phyloP scores from a whole-genome alignment of 2,797 vertebrate genomes.

The Danio albolineatus region DNA sequence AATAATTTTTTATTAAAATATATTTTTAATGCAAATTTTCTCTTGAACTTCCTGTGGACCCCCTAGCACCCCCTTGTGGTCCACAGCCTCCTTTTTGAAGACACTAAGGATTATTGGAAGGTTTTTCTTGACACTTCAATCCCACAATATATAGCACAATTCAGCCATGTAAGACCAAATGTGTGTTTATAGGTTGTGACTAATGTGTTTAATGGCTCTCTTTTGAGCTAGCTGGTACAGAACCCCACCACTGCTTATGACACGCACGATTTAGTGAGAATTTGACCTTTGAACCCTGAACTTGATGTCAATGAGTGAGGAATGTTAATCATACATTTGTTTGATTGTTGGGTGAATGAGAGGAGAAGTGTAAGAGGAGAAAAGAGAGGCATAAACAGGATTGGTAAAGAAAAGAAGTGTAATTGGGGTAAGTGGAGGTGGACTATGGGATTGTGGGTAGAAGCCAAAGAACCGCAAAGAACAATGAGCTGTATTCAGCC shows the following conservation, averaged over 20 bases:
- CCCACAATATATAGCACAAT: background rate
- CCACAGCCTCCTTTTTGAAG: background rate
- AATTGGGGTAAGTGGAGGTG: constrained; percentile 24
- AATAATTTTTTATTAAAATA: background rate
- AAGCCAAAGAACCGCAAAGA: constrained; percentile 29
- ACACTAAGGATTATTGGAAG: background rate
- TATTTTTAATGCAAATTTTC: background rate
- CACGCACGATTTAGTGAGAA: background rate
- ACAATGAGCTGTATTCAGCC: constrained; percentile 52
- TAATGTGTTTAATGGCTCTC: background rate
- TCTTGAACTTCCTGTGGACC: background rate
- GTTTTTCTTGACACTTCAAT: background rate
- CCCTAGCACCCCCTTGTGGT: constrained; percentile 12
- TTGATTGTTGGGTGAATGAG: constrained; percentile 27
- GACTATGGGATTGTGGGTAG: constrained; percentile 30
- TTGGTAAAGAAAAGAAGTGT: constrained; percentile 25
- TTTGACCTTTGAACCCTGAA: constrained; percentile 23
- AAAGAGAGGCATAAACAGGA: background rate
- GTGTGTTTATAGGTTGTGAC: background rate
- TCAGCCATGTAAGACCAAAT: background rate
- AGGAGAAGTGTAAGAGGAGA: background rate
- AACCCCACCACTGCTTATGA: background rate
- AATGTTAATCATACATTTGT: constrained; percentile 33
- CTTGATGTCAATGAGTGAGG: constrained; percentile 11
- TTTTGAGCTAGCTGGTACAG: background rate